Evolutionary conservation across 30 jellyfish, hydroid and myxozoan species (phyloP), one percentile per base, ranked within the genome.

Genomic region (Hydra vulgaris): DNA sequence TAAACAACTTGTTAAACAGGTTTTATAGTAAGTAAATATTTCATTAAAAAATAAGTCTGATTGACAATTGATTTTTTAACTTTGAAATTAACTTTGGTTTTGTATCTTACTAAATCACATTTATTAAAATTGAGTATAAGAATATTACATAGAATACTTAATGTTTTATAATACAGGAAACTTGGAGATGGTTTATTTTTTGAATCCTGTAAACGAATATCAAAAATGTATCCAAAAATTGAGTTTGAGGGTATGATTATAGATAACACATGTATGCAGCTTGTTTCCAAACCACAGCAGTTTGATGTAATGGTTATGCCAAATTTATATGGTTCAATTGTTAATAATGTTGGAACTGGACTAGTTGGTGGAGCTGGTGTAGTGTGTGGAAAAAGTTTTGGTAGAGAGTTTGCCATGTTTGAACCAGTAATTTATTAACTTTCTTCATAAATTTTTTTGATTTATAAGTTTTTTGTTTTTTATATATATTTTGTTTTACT

Each of bases 251-350:
- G 95, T 23, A 83, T 92, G 96, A 92, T 92, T 69, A 96, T 92
- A 0, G 98, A 92, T 85, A 92, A 92, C 83, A 90, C 98, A 15
- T 92, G 98, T 74, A 92, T 92, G 98, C 98, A 92, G 94, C 94
- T 90, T 26, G 97, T 90, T 5, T 90, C 97, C 12, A 90, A 82
- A 24, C 97, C 97, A 1, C 85, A 77, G 18, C 97, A 90, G 67
- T 90, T 90, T 70, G 97, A 90, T 83, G 96, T 90, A 53, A 90
- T 90, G 97, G 94, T 90, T 54, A 88, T 90, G 1, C 97, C 97
- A 4, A 86, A 83, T 66, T 88, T 90, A 15, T 90, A 90, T 74
- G 97, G 97, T 26, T 84, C 95, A 70, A 90, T 90, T 72, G 97
- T 90, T 20, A 95, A 90, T 74, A 90, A 90, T 74, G 95, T 90